Conservation (phyloP, 1,140 invertebrate species). For the Dinoponera quadriceps region DNA sequence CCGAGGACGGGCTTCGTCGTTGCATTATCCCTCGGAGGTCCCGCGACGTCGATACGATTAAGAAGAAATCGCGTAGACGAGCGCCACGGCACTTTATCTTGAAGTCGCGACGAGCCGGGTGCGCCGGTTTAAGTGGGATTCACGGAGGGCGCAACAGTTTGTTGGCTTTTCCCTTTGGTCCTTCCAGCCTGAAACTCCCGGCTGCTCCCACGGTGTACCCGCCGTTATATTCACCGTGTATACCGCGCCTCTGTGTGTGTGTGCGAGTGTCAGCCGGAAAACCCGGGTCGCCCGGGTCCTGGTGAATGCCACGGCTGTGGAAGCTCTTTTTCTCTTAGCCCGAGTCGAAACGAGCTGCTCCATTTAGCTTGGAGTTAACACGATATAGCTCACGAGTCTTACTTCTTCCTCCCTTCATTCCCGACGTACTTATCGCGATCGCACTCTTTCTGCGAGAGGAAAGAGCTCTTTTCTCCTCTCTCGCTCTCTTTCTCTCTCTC, state of each 20-base stretch:
- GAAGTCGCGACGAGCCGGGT: slow-evolving; percentile 3
- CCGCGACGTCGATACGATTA: background rate
- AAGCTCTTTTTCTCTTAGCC: slow-evolving; percentile 18
- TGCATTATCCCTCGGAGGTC: background rate
- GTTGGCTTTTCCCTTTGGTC: slow-evolving; percentile 53
- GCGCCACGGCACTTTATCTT: background rate
- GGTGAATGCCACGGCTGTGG: background rate
- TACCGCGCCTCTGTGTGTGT: background rate
- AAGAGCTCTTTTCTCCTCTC: background rate
- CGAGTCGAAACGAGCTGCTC: background rate
- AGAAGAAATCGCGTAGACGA: background rate
- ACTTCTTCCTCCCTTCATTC: background rate
- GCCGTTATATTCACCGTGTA: slow-evolving; percentile 20
- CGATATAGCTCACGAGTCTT: slow-evolving; percentile 36
- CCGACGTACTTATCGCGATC: slow-evolving; percentile 26
- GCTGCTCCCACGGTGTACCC: slow-evolving; percentile 16
- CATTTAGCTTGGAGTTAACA: slow-evolving; percentile 36
- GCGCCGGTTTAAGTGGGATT: slow-evolving; percentile 33
- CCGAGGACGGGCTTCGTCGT: background rate
- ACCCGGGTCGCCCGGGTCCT: background rate
- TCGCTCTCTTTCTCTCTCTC: background rate
- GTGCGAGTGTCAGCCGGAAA: background rate
- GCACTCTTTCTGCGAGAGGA: background rate
- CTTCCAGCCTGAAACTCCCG: slow-evolving; percentile 16
- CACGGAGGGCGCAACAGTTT: slow-evolving; percentile 65